A percentile compares a stretch with the other conserved stretches of the same genome.
Conservation (phyloP, 2,113 vertebrate species). For the Lagopus leucura region DNA sequence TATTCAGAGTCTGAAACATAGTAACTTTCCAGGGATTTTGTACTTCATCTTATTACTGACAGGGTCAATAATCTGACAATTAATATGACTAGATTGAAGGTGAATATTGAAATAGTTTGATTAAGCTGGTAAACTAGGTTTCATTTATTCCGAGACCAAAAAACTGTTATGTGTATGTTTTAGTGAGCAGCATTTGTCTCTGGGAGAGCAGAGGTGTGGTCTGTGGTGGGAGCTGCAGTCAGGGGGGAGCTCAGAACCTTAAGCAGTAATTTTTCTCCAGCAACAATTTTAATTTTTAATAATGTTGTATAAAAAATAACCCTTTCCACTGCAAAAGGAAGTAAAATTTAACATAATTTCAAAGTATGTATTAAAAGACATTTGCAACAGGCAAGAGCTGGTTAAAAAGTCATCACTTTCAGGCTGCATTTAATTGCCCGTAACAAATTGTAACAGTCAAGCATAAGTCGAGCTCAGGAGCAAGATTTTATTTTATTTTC, state of each 20-base stretch:
- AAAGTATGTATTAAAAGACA: background rate
- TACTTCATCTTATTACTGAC: background rate
- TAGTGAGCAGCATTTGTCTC: background rate
- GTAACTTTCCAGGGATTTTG: background rate
- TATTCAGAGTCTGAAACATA: background rate
- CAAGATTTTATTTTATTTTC: background rate
- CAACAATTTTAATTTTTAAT: background rate
- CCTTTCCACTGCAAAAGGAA: background rate
- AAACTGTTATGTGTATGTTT: background rate
- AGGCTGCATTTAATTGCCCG: background rate
- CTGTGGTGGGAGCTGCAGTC: background rate
- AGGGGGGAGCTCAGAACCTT: background rate
- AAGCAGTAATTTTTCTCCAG: background rate
- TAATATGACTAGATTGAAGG: background rate
- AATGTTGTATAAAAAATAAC: background rate
- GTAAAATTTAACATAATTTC: background rate
- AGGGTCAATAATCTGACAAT: background rate
- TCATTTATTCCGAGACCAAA: constrained; percentile 28
- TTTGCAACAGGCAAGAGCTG: background rate
- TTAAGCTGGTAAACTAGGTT: constrained; percentile 13
- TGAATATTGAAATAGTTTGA: background rate
- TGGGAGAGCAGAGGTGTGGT: background rate
- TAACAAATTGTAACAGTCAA: background rate
- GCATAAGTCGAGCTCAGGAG: background rate
- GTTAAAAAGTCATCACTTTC: background rate